Conservation (phyloP, 2,113 vertebrate genomes). For the Hoplias malabaricus region DNA sequence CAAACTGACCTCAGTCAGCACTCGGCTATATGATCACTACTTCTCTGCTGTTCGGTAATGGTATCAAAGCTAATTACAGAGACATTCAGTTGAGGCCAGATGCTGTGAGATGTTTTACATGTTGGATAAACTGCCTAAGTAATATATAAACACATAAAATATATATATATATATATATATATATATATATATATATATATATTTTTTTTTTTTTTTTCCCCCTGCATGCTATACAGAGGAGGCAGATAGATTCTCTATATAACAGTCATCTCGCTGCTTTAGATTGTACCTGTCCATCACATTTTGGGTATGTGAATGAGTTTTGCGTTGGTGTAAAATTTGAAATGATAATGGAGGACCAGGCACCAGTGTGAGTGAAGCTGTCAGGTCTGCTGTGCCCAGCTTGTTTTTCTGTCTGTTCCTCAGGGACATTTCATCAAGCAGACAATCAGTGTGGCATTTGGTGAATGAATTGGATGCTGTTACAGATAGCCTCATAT, state of each 20-base stretch:
- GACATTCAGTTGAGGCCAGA: constrained; percentile 42
- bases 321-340: neutral
- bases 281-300: neutral
- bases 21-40: constrained; percentile 13
- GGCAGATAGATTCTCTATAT: neutral
- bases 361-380: neutral
- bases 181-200: too few species aligned
- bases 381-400: neutral
- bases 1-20: neutral
- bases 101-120: constrained; percentile 27
- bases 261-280: neutral
- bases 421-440: constrained; percentile 10
- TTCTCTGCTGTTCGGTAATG: constrained; percentile 10
- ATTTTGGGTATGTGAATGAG: neutral
- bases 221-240: neutral
- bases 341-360: neutral
- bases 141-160: constrained; percentile 10
- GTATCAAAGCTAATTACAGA: constrained; percentile 28
- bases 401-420: neutral
- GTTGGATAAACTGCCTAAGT: neutral
- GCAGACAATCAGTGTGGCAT: constrained; percentile 27
- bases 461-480: constrained; percentile 44
- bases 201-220: neutral
- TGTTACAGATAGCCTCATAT: constrained; percentile 46
- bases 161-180: too few species aligned